Percentiles rank a stretch among this genome's conserved stretches.
phyloP scores from a whole-genome alignment of 2,888 invertebrate species.

The Mythimna loreyi region DNA sequence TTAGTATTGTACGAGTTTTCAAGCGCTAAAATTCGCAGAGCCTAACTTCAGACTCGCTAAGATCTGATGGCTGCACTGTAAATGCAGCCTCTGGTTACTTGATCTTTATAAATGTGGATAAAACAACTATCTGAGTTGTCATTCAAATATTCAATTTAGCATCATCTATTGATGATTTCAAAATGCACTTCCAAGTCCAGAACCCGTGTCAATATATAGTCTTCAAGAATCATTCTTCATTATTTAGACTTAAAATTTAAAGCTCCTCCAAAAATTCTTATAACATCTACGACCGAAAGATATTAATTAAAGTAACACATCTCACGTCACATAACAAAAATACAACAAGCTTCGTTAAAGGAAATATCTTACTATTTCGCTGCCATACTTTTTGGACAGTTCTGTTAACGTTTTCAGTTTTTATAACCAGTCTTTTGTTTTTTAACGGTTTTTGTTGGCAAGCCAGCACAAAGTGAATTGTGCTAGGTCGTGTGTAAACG shows the following conservation, averaged over 20 bases:
- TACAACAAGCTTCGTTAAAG: slow-evolving; percentile 11
- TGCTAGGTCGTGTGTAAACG: not conserved
- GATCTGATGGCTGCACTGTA: no score
- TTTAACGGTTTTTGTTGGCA: not conserved
- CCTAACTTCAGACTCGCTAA: no score
- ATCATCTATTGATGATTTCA: no score
- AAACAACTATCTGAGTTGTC: no score
- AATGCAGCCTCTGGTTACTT: no score
- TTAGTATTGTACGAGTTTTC: no score
- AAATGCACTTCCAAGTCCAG: no score
- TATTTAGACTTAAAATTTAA: not conserved
- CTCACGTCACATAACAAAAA: slow-evolving; percentile 38
- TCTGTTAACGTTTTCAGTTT: not conserved
- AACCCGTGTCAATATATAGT: no score
- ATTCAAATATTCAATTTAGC: no score
- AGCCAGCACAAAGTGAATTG: slow-evolving; percentile 3
- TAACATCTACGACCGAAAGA: slow-evolving; percentile 22
- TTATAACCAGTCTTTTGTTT: slow-evolving; percentile 16
- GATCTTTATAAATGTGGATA: no score
- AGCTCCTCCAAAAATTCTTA: slow-evolving; percentile 6
- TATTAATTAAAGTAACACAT: slow-evolving; percentile 57
- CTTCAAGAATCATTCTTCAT: no score
- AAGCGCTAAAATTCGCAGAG: no score
- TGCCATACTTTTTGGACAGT: slow-evolving; percentile 4
- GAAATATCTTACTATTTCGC: not conserved